These are phyloP conservation scores for Chaetodon trifasciatus DNA, from an alignment of 2,797 vertebrate genomes.

Conservation along the genomic window DNA sequence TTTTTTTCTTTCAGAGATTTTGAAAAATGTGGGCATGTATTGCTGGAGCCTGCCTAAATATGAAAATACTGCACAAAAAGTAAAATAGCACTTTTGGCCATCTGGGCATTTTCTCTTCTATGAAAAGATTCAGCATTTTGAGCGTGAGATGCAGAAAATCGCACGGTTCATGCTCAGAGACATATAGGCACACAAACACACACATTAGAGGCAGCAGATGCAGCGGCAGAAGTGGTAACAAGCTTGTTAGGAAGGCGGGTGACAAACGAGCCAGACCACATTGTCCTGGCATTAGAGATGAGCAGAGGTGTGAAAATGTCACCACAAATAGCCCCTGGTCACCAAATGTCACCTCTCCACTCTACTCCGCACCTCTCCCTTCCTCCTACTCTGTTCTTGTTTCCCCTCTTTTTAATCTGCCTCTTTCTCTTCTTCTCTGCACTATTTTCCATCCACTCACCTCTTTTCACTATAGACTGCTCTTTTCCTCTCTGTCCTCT, in stretches of 20 bases:
- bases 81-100: conserved; percentile 1
- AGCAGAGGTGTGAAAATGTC: conserved; percentile 86
- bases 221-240: conserved; percentile 70
- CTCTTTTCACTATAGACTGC: conserved; percentile 22
- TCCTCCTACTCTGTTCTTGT: conserved; percentile 44
- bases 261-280: conserved; percentile 78
- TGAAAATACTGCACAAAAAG: neutral
- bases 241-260: conserved; percentile 82
- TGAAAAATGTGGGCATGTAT: neutral
- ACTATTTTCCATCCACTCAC: conserved; percentile 21
- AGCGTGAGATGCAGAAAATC: conserved; percentile 13
- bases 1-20: conserved; percentile 10
- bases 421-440: conserved; percentile 9
- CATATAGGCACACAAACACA: conserved; percentile 31
- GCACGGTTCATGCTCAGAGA: neutral
- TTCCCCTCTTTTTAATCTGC: conserved; percentile 48
- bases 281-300: conserved; percentile 83
- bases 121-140: conserved; percentile 33
- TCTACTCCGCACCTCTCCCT: conserved; percentile 41
- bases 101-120: conserved; percentile 23
- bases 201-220: conserved; percentile 44
- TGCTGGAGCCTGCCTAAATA: neutral
- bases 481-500: conserved; percentile 35
- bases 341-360: conserved; percentile 83
- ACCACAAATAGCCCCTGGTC: conserved; percentile 83